A percentile compares a stretch with the other conserved stretches of the same genome.
Evolutionary conservation across 2,113 vertebrate genomes (phyloP).

Genomic region (Grammomys dolichurus): DNA sequence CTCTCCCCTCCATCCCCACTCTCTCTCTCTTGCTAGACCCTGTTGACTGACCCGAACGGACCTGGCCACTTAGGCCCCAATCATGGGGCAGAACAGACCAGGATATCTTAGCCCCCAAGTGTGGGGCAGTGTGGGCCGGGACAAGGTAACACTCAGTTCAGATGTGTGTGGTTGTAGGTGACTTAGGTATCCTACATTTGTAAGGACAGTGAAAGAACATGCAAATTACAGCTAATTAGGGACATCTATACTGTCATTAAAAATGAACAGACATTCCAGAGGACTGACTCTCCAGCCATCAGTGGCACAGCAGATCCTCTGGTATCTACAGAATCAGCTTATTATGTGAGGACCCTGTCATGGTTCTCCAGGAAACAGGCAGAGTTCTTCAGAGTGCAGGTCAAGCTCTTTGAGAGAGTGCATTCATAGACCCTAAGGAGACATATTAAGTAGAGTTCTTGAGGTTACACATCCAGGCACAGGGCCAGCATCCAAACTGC

Average conservation of each 20-base stretch:
- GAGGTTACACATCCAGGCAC: neutral
- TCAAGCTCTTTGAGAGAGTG: neutral
- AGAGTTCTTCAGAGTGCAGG: neutral
- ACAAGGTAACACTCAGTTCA: neutral
- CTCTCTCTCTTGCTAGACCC: no score
- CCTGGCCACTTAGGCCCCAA: no score
- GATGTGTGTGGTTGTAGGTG: neutral
- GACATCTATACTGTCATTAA: neutral
- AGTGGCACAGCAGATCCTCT: fast-evolving
- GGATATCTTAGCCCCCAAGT: no score
- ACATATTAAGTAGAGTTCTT: neutral
- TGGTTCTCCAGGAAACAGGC: neutral
- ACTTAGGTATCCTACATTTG: neutral
- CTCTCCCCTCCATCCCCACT: no score
- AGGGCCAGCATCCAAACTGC: neutral
- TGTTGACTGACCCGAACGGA: no score
- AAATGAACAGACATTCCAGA: neutral
- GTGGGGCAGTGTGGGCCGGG: no score
- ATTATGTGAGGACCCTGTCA: neutral
- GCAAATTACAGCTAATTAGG: neutral
- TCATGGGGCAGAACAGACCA: no score
- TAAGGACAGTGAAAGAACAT: neutral
- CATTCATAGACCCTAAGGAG: neutral
- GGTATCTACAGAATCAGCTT: neutral
- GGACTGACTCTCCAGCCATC: neutral